Conservation (phyloP, 2,797 vertebrate species). For the Harpagifer antarcticus region DNA sequence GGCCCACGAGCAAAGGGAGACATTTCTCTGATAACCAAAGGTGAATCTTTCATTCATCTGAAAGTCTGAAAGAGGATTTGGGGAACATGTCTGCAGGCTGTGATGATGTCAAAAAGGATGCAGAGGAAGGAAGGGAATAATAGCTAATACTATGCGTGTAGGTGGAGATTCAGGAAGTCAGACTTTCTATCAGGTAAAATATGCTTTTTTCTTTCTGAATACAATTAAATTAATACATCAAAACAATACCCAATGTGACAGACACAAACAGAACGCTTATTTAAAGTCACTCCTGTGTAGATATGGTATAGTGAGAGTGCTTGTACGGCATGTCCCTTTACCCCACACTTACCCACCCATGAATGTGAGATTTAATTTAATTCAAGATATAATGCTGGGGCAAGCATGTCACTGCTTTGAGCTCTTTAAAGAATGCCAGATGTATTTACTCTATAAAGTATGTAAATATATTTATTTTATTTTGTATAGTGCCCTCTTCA, state of each 20-base stretch:
- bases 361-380: conserved; percentile 68
- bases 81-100: conserved; percentile 17
- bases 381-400: conserved; percentile 47
- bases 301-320: conserved; percentile 35
- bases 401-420: conserved; percentile 52
- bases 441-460: conserved; percentile 48
- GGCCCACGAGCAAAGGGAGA: conserved; percentile 15
- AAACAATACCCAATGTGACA: conserved; percentile 5
- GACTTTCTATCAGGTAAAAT: background rate
- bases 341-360: conserved; percentile 51
- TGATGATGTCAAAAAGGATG: conserved; percentile 3
- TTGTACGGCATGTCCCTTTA: conserved; percentile 51
- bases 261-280: conserved; percentile 4
- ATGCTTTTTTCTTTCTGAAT: background rate
- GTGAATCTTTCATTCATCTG: background rate
- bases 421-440: conserved; percentile 27
- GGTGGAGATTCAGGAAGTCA: conserved; percentile 18
- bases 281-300: conserved; percentile 31
- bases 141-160: background rate
- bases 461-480: conserved; percentile 64
- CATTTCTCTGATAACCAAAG: background rate
- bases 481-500: conserved; percentile 37
- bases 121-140: conserved; percentile 4
- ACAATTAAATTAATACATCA: background rate
- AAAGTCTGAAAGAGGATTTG: conserved; percentile 12